Percentiles rank a stretch among this genome's conserved stretches.
phyloP scores from a whole-genome alignment of 2,797 vertebrate genomes.

The Peromyscus aztecus region DNA sequence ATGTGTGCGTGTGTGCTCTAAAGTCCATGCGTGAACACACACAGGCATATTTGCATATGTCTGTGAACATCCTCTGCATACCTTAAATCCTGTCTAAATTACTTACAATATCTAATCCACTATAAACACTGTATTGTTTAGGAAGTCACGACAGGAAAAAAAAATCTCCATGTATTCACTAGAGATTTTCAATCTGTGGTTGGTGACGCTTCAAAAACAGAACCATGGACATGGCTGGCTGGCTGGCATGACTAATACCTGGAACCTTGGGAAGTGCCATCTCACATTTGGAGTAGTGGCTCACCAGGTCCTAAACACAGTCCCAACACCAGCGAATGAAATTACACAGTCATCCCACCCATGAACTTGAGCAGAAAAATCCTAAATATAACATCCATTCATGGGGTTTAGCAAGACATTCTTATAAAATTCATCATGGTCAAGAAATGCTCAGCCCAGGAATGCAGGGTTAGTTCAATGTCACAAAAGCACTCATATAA shows the following conservation, averaged over 20 bases:
- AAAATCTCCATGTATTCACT: background rate
- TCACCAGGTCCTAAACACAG: background rate
- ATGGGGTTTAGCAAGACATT: background rate
- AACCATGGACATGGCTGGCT: background rate
- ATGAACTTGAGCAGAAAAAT: slow-evolving; percentile 9
- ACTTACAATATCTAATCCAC: background rate
- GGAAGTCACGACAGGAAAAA: background rate
- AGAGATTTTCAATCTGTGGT: background rate
- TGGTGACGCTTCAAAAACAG: background rate
- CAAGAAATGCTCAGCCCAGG: background rate
- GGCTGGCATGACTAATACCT: background rate
- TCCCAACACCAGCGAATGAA: background rate
- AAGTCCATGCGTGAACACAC: background rate
- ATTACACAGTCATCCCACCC: background rate
- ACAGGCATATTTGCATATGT: background rate
- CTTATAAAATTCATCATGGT: background rate
- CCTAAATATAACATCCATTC: background rate
- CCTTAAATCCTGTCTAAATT: background rate
- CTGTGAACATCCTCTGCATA: background rate
- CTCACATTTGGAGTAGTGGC: background rate
- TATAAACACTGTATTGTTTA: background rate
- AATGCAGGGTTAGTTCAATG: slow-evolving; percentile 40
- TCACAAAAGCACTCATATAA: background rate
- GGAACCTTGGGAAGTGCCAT: background rate
- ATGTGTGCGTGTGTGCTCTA: background rate